These are phyloP conservation scores for Phoxinus dragarum DNA, from an alignment of 2,797 vertebrate species.

Conservation along the genomic window DNA sequence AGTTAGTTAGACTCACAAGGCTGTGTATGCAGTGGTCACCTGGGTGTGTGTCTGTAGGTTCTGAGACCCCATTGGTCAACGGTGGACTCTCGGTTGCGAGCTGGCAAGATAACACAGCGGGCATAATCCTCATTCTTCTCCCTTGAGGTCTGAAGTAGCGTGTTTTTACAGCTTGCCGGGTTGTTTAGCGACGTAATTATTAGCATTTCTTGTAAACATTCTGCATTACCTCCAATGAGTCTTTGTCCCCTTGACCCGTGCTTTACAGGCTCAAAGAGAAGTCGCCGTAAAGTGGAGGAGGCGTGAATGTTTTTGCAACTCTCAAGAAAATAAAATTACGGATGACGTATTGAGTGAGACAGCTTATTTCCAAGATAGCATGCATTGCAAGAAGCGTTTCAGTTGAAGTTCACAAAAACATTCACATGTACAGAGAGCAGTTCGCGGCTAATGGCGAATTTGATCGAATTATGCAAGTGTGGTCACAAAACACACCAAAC, in stretches of 20 bases:
- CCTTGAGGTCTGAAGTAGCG: conserved; percentile 62
- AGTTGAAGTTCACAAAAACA: conserved; percentile 44
- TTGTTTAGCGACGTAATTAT: conserved; percentile 71
- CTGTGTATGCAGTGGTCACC: conserved; percentile 61
- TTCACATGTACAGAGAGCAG: conserved; percentile 40
- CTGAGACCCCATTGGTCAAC: conserved; percentile 58
- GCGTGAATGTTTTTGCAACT: conserved; percentile 32
- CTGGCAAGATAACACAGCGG: conserved; percentile 53
- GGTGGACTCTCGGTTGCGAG: conserved; percentile 52
- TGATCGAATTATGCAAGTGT: conserved; percentile 61
- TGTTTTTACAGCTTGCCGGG: conserved; percentile 73
- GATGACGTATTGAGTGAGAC: conserved; percentile 13
- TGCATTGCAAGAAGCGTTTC: conserved; percentile 1
- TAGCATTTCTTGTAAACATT: conserved; percentile 69
- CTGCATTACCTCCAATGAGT: conserved; percentile 59
- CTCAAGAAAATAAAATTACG: conserved; percentile 28
- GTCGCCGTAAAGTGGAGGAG: conserved; percentile 23
- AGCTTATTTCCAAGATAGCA: conserved; percentile 43
- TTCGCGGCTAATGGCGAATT: conserved; percentile 64
- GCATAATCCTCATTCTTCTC: conserved; percentile 68
- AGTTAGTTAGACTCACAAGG: conserved; percentile 84
- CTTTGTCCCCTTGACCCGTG: conserved; percentile 51
- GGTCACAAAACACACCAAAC: conserved; percentile 51
- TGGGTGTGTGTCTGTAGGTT: conserved; percentile 56
- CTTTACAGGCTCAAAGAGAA: conserved; percentile 32